Evolutionary conservation across 2,888 invertebrate genomes (phyloP), one percentile per base, ranked within the genome.

Genomic region (Caenorhabditis sp.): DNA sequence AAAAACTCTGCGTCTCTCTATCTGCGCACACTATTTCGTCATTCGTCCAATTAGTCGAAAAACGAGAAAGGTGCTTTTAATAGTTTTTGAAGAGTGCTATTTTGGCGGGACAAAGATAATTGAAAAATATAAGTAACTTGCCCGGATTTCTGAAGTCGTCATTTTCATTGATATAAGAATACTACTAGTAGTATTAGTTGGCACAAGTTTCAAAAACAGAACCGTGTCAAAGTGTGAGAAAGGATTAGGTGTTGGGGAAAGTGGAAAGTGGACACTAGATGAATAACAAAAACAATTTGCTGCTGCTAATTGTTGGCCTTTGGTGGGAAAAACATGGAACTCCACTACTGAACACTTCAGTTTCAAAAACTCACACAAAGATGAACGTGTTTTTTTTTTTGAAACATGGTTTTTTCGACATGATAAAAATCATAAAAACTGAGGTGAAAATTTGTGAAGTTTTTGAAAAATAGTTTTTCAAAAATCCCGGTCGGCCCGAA

Each of bases 221-320:
- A n/a, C n/a, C n/a, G n/a, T n/a, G n/a, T n/a, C n/a, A 43, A 43
- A 43, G 43, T 43, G 43, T 43, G 43, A 43, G 43, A 43, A 43
- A 43, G 43, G 43, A 43, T 43, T 43, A 43, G 43, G 43, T 10
- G 14, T 43, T 43, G 3, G 43, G 14, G 10, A 10, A 31, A 31
- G 31, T 31, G 31, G 43, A 17, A 43, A 43, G 43, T 43, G 43
- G 31, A 10, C 43, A 43, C 43, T 43, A 3, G 12, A 17, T 17
- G 43, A 43, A 43, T 17, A 43, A 43, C 43, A 43, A 43, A 10
- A 43, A 43, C 17, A 43, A 43, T 17, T n/a, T n/a, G n/a, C n/a
- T n/a, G n/a, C n/a, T n/a, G 14, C 17, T 5, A 43, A 31, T 31
- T 31, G 31, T 31, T 31, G 31, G 31, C 5, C 10, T 10, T 31